A percentile compares a stretch with the other conserved stretches of the same genome.
phyloP scores from a whole-genome alignment of 2,888 invertebrate genomes.

The Tenthredo amoena region DNA sequence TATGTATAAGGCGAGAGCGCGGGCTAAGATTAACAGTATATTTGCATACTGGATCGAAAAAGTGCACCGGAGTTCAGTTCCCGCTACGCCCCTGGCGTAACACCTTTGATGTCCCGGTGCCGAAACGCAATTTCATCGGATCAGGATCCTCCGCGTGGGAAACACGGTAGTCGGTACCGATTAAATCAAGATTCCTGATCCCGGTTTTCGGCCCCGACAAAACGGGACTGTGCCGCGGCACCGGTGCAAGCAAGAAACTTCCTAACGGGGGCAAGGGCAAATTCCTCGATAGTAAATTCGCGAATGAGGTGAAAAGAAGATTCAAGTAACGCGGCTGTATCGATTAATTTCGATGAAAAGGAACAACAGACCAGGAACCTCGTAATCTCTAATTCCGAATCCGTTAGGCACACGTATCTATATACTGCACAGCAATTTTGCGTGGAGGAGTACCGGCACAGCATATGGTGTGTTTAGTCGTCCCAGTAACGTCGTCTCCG shows the following conservation, averaged over 20 bases:
- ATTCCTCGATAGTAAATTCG: not conserved
- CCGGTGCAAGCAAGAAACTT: not conserved
- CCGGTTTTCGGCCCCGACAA: constrained; percentile 7
- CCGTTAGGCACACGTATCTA: constrained; percentile 22
- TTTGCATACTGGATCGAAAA: constrained; percentile 45
- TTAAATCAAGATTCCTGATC: constrained; percentile 50
- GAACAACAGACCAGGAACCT: not conserved
- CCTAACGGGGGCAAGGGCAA: constrained; percentile 6
- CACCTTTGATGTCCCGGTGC: constrained; percentile 43
- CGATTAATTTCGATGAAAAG: not conserved
- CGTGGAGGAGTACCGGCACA: constrained; percentile 3
- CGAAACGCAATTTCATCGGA: constrained; percentile 44
- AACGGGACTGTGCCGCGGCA: not conserved
- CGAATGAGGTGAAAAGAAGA: not conserved
- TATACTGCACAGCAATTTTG: constrained; percentile 26
- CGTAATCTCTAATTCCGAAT: not conserved
- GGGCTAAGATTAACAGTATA: constrained; percentile 24
- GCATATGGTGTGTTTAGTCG: constrained; percentile 36
- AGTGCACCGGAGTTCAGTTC: constrained; percentile 23
- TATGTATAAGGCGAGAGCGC: not conserved
- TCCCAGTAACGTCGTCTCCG: constrained; percentile 33
- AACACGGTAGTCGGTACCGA: constrained; percentile 38
- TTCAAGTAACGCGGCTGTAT: not conserved
- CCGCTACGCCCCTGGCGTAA: constrained; percentile 31
- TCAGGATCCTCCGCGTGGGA: constrained; percentile 38